phyloP scores from a whole-genome alignment of 2,113 vertebrate species.

The Hydrolagus affinis region DNA sequence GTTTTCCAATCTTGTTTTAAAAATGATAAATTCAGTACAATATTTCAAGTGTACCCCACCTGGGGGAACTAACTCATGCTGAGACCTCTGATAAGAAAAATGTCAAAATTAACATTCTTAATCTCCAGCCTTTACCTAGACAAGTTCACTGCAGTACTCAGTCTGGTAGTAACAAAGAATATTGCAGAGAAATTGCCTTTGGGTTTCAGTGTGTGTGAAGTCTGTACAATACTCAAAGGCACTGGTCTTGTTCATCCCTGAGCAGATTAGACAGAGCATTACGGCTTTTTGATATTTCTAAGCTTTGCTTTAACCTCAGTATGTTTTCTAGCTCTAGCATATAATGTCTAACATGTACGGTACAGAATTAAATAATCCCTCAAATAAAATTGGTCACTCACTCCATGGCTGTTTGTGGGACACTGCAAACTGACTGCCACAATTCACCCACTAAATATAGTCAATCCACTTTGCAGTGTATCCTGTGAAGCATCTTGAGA shows the following conservation, averaged over 20 bases:
- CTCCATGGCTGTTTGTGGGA: too few species aligned
- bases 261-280: conserved; percentile 10
- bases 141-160: conserved; percentile 15
- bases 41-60: not conserved
- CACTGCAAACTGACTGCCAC: too few species aligned
- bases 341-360: too few species aligned
- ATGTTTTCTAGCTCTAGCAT: not conserved
- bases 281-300: conserved; percentile 18
- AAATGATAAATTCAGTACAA: not conserved
- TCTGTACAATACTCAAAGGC: conserved; percentile 2
- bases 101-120: conserved; percentile 1
- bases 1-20: not conserved
- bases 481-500: too few species aligned
- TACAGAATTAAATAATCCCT: too few species aligned
- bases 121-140: not conserved
- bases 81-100: conserved; percentile 28
- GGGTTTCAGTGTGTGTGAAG: conserved; percentile 8
- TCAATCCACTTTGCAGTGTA: too few species aligned
- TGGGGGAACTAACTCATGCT: not conserved
- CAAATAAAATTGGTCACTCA: too few species aligned
- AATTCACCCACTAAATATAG: too few species aligned
- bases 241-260: not conserved
- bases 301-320: not conserved
- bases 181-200: conserved; percentile 30
- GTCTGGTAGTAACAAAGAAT: conserved; percentile 25